Evolutionary conservation across 2,888 invertebrate species (phyloP), one percentile per base, ranked within the genome.

Genomic region (Seladonia tumulorum): DNA sequence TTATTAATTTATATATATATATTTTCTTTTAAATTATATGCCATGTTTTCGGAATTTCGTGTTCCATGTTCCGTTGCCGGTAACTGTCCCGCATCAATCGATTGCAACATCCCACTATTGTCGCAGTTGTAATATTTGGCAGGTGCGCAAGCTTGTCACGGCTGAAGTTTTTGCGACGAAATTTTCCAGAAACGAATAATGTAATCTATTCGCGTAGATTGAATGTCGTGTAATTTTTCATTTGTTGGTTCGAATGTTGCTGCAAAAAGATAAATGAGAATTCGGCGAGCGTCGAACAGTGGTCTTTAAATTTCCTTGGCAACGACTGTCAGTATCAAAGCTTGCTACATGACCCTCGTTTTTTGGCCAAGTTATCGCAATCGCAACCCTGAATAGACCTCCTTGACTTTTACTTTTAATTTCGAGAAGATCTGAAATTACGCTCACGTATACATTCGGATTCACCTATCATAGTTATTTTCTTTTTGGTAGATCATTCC

Each of bases 321-420:
- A 90, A 49, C 84, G 82, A 81, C 49, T 76, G 47, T 72, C 42
- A n/a, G 49, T 42, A 71, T 79, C 63, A 57, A 81, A 83, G 79
- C 76, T 66, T 79, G 85, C 78, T 81, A 79, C 85, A 72, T 75
- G 88, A 88, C 85, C 86, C 87, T 88, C 81, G 74, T 82, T 84
- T 82, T 85, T 86, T 81, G 80, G 88, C 90, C 86, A 85, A 89
- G 81, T 85, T 90, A 86, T 76, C 79, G 83, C 85, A 88, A 85
- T 90, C 84, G 47, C 85, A 89, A 90, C 88, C 91, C 84, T 87
- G 90, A 91, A 83, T 79, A 86, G 82, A 85, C 80, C 81, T 83
- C 88, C 88, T 89, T 90, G 90, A 89, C 87, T 89, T 89, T 87
- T 87, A 81, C 84, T 82, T 81, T 82, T 82, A 75, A 83, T 89